Conservation (phyloP, 2,797 vertebrate genomes). For the Pseudochirops corinnae region DNA sequence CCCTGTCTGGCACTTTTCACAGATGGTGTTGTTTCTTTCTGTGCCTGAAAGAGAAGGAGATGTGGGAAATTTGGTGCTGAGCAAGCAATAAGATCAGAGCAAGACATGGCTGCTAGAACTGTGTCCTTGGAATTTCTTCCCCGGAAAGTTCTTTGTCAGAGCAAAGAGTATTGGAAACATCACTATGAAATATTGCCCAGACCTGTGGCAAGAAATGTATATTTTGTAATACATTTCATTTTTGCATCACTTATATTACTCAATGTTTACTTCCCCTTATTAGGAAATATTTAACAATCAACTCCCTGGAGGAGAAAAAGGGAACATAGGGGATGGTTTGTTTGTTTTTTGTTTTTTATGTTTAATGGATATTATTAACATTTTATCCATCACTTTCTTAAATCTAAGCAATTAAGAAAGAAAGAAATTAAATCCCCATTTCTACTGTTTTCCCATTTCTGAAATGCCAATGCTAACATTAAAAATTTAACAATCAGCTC, state of each 20-base stretch:
- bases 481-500: neutral
- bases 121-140: neutral
- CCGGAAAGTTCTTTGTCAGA: neutral
- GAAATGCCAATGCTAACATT: neutral
- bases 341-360: too few relatives aligned
- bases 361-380: neutral
- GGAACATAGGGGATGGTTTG: neutral
- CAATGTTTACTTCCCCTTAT: too few relatives aligned
- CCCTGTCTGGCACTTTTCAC: neutral
- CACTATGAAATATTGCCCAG: neutral
- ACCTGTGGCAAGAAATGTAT: neutral
- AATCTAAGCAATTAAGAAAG: neutral
- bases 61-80: neutral
- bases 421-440: neutral
- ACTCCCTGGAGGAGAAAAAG: neutral
- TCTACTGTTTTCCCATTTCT: neutral
- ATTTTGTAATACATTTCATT: too few relatives aligned
- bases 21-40: neutral
- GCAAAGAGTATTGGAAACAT: neutral
- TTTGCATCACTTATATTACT: neutral
- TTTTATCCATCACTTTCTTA: neutral
- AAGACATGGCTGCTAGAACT: fast-evolving
- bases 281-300: neutral
- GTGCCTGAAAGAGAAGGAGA: neutral
- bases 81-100: neutral